Base-by-base conservation (phyloP, 2,113 vertebrate species). In the Chiloscyllium plagiosum region DNA sequence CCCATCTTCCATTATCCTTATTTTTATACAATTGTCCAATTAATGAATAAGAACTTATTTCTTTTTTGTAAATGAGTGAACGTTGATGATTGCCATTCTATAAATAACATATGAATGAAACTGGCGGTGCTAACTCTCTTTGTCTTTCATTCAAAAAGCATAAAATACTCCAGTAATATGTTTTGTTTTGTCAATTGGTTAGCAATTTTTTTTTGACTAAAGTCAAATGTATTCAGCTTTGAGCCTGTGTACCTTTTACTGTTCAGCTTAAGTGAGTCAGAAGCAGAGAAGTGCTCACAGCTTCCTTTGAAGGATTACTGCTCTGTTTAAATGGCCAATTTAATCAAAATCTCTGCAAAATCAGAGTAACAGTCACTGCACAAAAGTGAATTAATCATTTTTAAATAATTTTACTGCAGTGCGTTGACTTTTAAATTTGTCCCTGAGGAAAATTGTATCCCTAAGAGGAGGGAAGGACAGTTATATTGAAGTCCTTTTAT, bases 341-440 rank as follows among this genome's bases (percentile, higher is more conserved):
- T 94, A 94, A 94, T 94, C 92, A 94, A 94, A 94, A 94, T 94
- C 92, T 94, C 92, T 70, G 37, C 92, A 94, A 94, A 94, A 94
- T 94, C 66, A 3, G 66, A 94, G 92, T 94, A 70, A 69, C 92
- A 69, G 92, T 70, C 92, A 94, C 66, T 37, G 92, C 92, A 94
- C 92, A 94, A 94, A 94, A 94, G 92, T 94, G 92, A 94, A 94
- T 94, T 69, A 94, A 70, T 94, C 92, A 94, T 94, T 94, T 70
- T 70, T 47, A 47, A 94, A 70, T 70, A 37, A 94, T 94, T 94
- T 94, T 70, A 94, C 92, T 94, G 92, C 92, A 47, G 42, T n/a
- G 61, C 33, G 56, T 33, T 37, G 61, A 66, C 56, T 92, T 92
- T 92, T 92, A 66, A 66, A 65, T 92, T n/a, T 50, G 37, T 94